Evolutionary conservation across 2,113 vertebrate species (phyloP).

Genomic region (Epinephelus cyanopodus): DNA sequence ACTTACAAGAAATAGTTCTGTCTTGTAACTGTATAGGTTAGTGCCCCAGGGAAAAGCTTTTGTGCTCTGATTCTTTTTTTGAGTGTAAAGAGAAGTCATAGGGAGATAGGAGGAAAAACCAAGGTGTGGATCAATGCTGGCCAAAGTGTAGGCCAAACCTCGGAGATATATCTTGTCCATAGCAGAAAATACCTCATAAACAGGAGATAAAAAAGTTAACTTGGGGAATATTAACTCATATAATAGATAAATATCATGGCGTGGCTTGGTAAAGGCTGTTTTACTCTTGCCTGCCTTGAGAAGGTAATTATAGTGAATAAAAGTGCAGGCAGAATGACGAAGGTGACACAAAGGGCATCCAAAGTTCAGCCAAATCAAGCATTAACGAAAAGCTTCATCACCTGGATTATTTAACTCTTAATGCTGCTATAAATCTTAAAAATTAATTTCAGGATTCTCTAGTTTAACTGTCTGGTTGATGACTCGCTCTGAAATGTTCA

Average conservation of each 20-base stretch:
- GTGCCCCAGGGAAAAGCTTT: slow-evolving; percentile 7
- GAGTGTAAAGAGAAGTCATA: slow-evolving; percentile 5
- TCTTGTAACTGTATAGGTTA: not conserved
- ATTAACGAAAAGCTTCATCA: slow-evolving; percentile 51
- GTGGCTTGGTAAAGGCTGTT: not conserved
- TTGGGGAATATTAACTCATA: not conserved
- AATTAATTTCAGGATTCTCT: slow-evolving; percentile 1
- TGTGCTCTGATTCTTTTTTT: not conserved
- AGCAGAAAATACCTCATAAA: slow-evolving; percentile 3
- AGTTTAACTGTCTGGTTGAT: not conserved
- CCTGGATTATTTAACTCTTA: slow-evolving; percentile 59
- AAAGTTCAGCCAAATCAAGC: slow-evolving; percentile 55
- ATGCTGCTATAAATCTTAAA: slow-evolving; percentile 44
- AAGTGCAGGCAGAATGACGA: slow-evolving; percentile 21
- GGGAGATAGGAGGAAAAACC: slow-evolving; percentile 3
- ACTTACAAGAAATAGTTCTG: not conserved
- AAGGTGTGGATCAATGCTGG: slow-evolving; percentile 5
- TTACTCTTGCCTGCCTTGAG: slow-evolving; percentile 23
- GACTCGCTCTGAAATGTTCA: not conserved
- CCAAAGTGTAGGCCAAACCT: not conserved
- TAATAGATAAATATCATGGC: slow-evolving; percentile 16
- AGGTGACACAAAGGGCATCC: slow-evolving; percentile 44
- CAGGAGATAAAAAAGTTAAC: not conserved
- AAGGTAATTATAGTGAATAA: slow-evolving; percentile 46
- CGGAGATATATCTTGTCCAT: not conserved